Percentiles rank a stretch among this genome's conserved stretches.
Conservation (phyloP, 2,113 vertebrate genomes). For the Haemorhous mexicanus region DNA sequence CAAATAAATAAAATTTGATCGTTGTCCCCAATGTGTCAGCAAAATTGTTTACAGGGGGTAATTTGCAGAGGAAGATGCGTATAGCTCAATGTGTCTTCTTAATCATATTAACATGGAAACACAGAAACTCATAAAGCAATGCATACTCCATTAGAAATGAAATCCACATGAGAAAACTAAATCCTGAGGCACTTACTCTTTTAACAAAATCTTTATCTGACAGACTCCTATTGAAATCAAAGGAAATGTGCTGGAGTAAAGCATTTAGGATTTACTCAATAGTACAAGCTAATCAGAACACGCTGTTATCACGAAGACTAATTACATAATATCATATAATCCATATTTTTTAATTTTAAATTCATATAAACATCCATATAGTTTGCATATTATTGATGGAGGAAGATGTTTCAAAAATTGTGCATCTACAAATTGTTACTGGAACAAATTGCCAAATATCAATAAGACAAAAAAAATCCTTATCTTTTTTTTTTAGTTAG, state of each 20-base stretch:
- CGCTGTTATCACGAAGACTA: neutral
- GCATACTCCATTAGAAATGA: neutral
- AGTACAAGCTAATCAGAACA: neutral
- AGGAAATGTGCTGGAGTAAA: neutral
- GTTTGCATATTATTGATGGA: neutral
- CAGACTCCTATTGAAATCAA: neutral
- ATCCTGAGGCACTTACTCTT: slow-evolving; percentile 17
- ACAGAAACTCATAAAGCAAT: neutral
- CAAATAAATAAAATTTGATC: neutral
- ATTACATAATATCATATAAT: neutral
- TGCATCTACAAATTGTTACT: neutral
- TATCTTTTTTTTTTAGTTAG: too few relatives aligned
- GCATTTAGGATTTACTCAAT: slow-evolving; percentile 12
- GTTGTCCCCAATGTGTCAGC: neutral
- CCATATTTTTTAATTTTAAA: neutral
- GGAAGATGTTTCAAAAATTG: neutral
- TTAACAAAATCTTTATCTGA: slow-evolving; percentile 32
- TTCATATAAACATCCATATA: neutral
- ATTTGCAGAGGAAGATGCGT: neutral
- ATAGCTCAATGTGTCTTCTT: neutral
- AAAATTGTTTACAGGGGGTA: neutral
- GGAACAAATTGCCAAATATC: neutral
- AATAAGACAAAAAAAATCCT: neutral
- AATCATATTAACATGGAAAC: slow-evolving; percentile 27
- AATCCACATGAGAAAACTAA: slow-evolving; percentile 16